These are phyloP conservation scores for Ommatoiulus sabulosus DNA, from an alignment of 2,888 invertebrate species.

Conservation along the genomic window DNA sequence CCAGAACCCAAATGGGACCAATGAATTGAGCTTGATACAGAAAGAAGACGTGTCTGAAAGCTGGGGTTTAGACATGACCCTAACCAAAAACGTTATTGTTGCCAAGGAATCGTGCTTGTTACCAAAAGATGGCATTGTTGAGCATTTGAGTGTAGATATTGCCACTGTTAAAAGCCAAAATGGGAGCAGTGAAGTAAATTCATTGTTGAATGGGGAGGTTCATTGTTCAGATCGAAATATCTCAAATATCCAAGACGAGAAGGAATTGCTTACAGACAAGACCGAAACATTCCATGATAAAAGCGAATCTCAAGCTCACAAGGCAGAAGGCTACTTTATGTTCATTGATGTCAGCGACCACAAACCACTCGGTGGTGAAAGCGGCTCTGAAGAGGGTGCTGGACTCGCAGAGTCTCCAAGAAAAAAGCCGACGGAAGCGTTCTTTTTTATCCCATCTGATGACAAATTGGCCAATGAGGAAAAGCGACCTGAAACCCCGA, in stretches of 20 bases:
- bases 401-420: background rate
- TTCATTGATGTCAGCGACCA: conserved; percentile 39
- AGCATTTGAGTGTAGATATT: background rate
- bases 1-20: background rate
- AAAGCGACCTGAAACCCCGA: background rate
- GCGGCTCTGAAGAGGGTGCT: background rate
- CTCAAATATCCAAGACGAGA: background rate
- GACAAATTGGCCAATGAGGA: background rate
- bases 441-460: background rate
- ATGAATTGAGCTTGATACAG: background rate
- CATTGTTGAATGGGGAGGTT: background rate
- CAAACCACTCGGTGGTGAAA: background rate
- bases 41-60: background rate
- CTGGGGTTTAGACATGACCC: background rate
- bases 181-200: background rate
- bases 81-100: background rate
- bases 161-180: background rate
- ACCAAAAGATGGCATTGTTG: background rate
- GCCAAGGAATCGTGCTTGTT: background rate
- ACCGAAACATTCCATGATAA: background rate
- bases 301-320: background rate
- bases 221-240: background rate
- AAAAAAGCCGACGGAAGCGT: background rate
- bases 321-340: conserved; percentile 49
- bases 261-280: background rate